These are phyloP conservation scores for Heliornis fulica DNA, from an alignment of 2,113 vertebrate species.

Conservation along the genomic window DNA sequence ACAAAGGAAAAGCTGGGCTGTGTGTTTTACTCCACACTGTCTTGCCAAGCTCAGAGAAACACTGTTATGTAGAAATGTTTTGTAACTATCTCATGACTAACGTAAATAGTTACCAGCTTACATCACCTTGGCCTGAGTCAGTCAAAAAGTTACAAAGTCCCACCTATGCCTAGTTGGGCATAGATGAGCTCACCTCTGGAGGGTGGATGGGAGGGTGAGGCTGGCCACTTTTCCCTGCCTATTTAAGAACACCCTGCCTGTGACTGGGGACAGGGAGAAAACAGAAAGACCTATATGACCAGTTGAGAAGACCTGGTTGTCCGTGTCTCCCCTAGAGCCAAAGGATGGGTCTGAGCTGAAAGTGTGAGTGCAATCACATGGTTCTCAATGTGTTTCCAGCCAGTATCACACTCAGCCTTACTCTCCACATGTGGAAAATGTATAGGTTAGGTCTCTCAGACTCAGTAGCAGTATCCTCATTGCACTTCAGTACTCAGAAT, in stretches of 20 bases:
- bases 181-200: background rate
- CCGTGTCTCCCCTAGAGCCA: background rate
- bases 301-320: background rate
- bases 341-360: background rate
- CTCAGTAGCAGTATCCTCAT: background rate
- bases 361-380: background rate
- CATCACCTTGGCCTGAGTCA: background rate
- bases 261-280: background rate
- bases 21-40: background rate
- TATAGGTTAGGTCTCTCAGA: background rate
- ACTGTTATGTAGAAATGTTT: background rate
- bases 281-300: background rate
- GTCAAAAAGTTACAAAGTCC: background rate
- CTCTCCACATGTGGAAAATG: background rate
- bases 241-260: fast-evolving
- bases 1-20: background rate
- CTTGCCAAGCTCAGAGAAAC: background rate
- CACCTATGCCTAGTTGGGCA: background rate
- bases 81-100: background rate
- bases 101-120: background rate
- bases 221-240: background rate
- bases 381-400: background rate
- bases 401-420: background rate
- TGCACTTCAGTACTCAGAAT: background rate
- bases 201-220: background rate